phyloP scores from a whole-genome alignment of 1,140 invertebrate genomes.

The Hylaeus anthracinus region DNA sequence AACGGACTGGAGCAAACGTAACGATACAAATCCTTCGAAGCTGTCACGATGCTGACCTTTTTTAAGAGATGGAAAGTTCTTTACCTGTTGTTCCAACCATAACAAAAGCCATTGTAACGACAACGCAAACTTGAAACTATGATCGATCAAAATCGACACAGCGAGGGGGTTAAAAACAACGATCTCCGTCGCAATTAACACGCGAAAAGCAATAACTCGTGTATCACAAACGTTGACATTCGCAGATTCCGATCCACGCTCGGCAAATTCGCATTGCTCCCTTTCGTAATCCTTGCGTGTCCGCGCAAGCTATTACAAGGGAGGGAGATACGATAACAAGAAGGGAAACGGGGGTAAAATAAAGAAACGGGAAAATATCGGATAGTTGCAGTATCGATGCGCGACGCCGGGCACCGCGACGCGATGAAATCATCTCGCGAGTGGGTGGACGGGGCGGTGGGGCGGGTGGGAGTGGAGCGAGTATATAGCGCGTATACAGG shows the following conservation, averaged over 20 bases:
- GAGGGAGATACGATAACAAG: neutral
- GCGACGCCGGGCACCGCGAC: slow-evolving; percentile 43
- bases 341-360: neutral
- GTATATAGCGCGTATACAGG: slow-evolving; percentile 50
- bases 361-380: slow-evolving; percentile 23
- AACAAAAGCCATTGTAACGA: too few species aligned
- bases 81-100: too few species aligned
- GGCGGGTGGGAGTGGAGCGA: too few species aligned
- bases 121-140: too few species aligned
- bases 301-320: neutral
- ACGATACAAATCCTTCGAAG: too few species aligned
- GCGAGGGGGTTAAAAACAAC: neutral
- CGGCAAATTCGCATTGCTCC: neutral
- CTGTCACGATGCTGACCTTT: too few species aligned
- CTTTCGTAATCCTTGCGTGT: neutral
- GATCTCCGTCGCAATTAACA: neutral
- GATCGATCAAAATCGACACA: too few species aligned
- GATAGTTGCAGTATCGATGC: slow-evolving; percentile 55
- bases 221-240: neutral
- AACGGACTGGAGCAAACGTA: too few species aligned
- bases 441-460: neutral
- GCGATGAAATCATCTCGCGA: slow-evolving; percentile 57
- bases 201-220: neutral
- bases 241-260: neutral
- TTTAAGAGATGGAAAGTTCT: too few species aligned